These are phyloP conservation scores for Diachasmimorpha longicaudata DNA, from an alignment of 1,140 invertebrate genomes.

Conservation along the genomic window DNA sequence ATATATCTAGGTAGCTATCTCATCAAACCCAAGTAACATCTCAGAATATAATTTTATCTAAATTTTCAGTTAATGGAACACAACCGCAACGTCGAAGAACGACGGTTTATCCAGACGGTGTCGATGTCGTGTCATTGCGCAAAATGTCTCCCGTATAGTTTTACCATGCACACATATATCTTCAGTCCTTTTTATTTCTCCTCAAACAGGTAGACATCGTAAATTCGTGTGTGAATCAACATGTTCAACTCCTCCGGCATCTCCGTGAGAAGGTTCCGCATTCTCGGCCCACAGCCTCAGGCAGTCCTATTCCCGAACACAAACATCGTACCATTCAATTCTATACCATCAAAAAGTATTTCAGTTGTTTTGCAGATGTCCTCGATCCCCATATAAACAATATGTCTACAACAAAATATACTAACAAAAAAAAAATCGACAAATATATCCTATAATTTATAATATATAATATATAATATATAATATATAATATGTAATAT, in stretches of 20 bases:
- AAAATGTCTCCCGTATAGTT: neutral
- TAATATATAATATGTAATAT: no score
- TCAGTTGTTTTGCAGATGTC: neutral
- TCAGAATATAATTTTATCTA: neutral
- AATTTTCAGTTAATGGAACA: neutral
- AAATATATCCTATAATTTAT: no score
- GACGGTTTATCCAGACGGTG: neutral
- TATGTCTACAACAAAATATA: no score
- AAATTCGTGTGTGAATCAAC: constrained; percentile 53
- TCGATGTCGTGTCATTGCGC: constrained; percentile 2
- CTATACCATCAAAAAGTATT: neutral
- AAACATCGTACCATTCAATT: neutral
- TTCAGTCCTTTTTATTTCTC: neutral
- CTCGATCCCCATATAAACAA: constrained; percentile 10
- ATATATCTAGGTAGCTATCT: no score
- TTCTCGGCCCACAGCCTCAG: constrained; percentile 58
- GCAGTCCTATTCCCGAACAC: constrained; percentile 12
- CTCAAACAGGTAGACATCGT: constrained; percentile 32
- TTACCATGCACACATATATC: constrained; percentile 2
- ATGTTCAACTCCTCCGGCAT: constrained; percentile 26
- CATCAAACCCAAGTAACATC: no score
- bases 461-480: no score
- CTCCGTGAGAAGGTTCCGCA: constrained; percentile 52
- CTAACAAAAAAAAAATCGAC: no score
- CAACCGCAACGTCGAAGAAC: neutral